Conservation (phyloP, 2,113 vertebrate species). For the Odocoileus hemionus region DNA sequence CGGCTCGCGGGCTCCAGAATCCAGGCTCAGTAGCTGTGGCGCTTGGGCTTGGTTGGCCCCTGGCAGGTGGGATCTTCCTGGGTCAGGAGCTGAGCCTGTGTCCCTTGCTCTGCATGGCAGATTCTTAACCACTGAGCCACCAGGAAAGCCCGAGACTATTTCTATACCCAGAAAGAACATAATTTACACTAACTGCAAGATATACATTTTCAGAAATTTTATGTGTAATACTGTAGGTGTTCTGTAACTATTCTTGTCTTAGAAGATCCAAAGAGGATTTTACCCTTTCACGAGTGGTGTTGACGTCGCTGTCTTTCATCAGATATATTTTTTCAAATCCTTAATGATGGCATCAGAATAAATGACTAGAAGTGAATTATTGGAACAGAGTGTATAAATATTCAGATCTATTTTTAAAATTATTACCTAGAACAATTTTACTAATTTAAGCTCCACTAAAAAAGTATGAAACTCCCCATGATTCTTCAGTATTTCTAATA, state of each 20-base stretch:
- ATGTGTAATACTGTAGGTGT: not conserved
- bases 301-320: not conserved
- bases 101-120: not conserved
- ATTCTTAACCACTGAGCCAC: not conserved
- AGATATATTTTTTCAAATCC: not conserved
- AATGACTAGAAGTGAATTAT: not conserved
- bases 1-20: accelerated
- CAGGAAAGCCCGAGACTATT: not conserved
- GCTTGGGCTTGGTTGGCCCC: not conserved
- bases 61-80: not conserved
- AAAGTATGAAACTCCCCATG: not conserved
- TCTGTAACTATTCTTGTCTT: not conserved
- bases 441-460: not conserved
- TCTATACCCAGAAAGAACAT: not conserved
- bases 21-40: not conserved
- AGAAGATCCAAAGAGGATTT: not conserved
- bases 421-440: not conserved
- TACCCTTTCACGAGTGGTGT: not conserved
- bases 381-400: not conserved
- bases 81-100: not conserved
- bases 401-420: not conserved
- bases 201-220: not conserved
- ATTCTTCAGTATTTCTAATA: not conserved
- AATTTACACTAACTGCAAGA: not conserved
- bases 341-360: not conserved